phyloP scores from a whole-genome alignment of 2,113 vertebrate genomes.

The Pluvianellus socialis region DNA sequence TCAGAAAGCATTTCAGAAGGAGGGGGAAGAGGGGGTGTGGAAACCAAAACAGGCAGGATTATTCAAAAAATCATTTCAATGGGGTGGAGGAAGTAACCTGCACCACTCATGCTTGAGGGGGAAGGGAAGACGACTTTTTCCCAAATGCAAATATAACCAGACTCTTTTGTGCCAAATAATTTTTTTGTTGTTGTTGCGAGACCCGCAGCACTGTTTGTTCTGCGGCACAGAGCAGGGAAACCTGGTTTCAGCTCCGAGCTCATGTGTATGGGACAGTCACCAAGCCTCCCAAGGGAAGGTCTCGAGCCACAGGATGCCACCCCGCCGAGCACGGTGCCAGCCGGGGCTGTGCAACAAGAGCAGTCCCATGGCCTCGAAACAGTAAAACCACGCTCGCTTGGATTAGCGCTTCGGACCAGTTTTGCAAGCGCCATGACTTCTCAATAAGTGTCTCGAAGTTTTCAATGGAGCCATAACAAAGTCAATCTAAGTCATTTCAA shows the following conservation, averaged over 20 bases:
- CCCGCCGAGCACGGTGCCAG: fast-evolving
- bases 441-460: background rate
- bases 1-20: background rate
- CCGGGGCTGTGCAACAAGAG: fast-evolving
- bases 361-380: fast-evolving
- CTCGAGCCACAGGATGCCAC: background rate
- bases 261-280: fast-evolving
- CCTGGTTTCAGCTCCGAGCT: background rate
- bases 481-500: background rate
- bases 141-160: background rate
- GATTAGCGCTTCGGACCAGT: background rate
- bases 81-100: background rate
- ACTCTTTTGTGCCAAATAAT: background rate
- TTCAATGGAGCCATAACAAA: background rate
- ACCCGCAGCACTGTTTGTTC: background rate
- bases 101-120: background rate
- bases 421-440: background rate
- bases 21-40: no score
- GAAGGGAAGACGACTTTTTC: background rate
- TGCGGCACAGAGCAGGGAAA: background rate
- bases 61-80: background rate
- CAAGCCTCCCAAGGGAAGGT: background rate
- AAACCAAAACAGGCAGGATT: background rate
- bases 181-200: background rate
- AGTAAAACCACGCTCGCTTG: background rate